Base-by-base conservation (phyloP, 2,888 invertebrate species). In the Gibbula magus region DNA sequence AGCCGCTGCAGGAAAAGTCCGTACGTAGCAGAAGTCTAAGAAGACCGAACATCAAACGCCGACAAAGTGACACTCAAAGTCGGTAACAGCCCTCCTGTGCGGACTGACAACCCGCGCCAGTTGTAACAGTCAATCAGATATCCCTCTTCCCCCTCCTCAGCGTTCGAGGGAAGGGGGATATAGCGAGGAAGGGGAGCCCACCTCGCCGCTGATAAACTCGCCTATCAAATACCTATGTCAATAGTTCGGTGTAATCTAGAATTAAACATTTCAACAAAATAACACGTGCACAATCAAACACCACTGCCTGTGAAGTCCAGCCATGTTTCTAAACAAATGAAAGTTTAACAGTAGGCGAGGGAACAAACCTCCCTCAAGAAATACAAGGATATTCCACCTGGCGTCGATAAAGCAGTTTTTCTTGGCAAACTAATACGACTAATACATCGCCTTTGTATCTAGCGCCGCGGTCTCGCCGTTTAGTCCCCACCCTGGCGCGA, bases 221-320 rank as follows among this genome's bases (percentile, higher is more conserved):
- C 61, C 61, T 25, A 61, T 61, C 61, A 61, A 29, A 61, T 61
- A 61, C 61, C 61, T 61, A 61, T 61, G 61, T 61, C 61, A 61
- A 61, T 61, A 61, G 29, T 29, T 29, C 25, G 16, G 61, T 61
- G 61, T 61, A 61, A 61, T 61, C 25, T 61, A 61, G 61, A 61
- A 61, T 61, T 61, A 61, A 61, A 61, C 61, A 61, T 61, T 61
- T 61, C 61, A 61, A 61, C 61, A 61, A 61, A 61, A 61, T 61
- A 61, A 61, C 61, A 61, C 61, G 61, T 61, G 61, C 61, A 61
- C 29, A 16, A 61, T 29, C 29, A 61, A 29, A 61, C 29, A 61
- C 25, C 25, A 25, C 61, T 16, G 29, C 29, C 13, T 22, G 22
- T 22, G 61, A 61, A 25, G 29, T 18, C 25, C 5, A 61, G 61